Evolutionary conservation across 2,113 vertebrate genomes (phyloP).

Genomic region (Salminus brasiliensis): DNA sequence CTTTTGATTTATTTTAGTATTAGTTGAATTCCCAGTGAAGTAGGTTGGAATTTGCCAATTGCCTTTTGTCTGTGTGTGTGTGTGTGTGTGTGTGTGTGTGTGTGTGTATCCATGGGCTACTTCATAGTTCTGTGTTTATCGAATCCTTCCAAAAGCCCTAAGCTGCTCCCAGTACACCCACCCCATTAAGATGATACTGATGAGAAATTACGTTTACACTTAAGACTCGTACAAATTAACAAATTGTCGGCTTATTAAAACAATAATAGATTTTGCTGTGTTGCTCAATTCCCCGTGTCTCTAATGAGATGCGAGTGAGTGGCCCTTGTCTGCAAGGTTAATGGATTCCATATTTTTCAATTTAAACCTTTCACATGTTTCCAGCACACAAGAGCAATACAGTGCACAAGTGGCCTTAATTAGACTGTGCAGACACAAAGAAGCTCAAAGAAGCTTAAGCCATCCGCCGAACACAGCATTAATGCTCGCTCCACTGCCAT

Average conservation of each 20-base stretch:
- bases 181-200: slow-evolving; percentile 65
- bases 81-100: not conserved
- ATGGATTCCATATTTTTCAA: slow-evolving; percentile 84
- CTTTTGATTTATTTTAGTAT: too few species aligned
- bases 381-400: slow-evolving; percentile 23
- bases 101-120: not conserved
- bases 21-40: too few species aligned
- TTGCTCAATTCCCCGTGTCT: slow-evolving; percentile 81
- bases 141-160: slow-evolving; percentile 27
- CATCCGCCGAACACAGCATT: slow-evolving; percentile 13
- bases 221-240: slow-evolving; percentile 79
- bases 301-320: slow-evolving; percentile 88
- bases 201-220: slow-evolving; percentile 80
- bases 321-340: slow-evolving; percentile 87
- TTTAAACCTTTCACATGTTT: slow-evolving; percentile 51
- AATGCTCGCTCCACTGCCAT: not conserved
- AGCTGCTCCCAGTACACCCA: slow-evolving; percentile 21
- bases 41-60: too few species aligned
- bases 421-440: slow-evolving; percentile 42
- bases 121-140: slow-evolving; percentile 13
- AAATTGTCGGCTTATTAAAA: slow-evolving; percentile 84
- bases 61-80: slow-evolving; percentile 20
- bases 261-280: slow-evolving; percentile 83
- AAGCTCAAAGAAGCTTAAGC: slow-evolving; percentile 39
- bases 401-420: slow-evolving; percentile 52